A percentile compares a stretch with the other conserved stretches of the same genome.
Conservation (phyloP, 2,888 invertebrate genomes). For the Seira ritae region DNA sequence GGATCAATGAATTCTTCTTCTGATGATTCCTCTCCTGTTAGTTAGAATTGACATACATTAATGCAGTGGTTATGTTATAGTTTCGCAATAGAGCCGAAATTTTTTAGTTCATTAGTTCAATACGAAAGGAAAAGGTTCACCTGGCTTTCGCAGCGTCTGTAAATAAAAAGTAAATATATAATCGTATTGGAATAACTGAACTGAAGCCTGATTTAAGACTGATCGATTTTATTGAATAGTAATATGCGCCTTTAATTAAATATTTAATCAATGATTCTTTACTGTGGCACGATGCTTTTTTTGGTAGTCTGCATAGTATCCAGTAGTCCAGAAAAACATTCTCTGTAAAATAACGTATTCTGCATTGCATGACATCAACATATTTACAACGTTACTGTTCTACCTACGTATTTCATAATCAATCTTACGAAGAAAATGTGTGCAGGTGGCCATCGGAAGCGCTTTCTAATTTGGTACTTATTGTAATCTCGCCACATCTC, state of each 20-base stretch:
- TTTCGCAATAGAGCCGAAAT: neutral
- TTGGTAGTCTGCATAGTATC: conserved; percentile 48
- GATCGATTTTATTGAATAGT: too few relatives aligned
- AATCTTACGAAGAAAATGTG: conserved; percentile 23
- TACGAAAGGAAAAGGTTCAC: too few relatives aligned
- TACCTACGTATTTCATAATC: too few relatives aligned
- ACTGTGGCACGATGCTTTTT: conserved; percentile 34
- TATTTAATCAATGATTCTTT: neutral
- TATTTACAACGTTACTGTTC: too few relatives aligned
- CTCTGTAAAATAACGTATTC: too few relatives aligned
- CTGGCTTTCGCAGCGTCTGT: conserved; percentile 30
- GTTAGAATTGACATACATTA: neutral
- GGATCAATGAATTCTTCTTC: conserved; percentile 47
- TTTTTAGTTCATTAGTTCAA: too few relatives aligned
- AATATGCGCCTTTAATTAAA: too few relatives aligned
- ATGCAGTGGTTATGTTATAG: neutral
- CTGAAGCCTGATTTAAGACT: too few relatives aligned
- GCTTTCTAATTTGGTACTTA: conserved; percentile 42
- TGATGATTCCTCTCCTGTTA: conserved; percentile 43
- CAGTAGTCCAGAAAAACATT: conserved; percentile 54
- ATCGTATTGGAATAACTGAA: too few relatives aligned
- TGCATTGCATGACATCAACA: too few relatives aligned
- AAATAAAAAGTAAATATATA: conserved; percentile 2
- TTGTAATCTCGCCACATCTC: conserved; percentile 51
- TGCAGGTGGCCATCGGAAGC: conserved; percentile 54